Evolutionary conservation across 1,140 invertebrate genomes (phyloP).

Genomic region (Leptinotarsa texana): DNA sequence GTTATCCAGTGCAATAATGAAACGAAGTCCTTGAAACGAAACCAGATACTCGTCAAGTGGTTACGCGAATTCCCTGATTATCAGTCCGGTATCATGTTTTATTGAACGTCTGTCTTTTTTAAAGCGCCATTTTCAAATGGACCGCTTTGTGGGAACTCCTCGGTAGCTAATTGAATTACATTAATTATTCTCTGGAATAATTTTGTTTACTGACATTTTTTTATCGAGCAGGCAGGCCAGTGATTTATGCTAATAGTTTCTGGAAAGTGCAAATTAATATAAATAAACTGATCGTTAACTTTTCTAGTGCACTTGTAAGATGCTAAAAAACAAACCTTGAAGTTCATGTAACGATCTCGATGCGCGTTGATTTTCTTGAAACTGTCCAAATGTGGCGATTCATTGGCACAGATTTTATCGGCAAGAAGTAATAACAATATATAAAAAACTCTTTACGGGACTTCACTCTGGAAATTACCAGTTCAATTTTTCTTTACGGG

Average conservation of each 20-base stretch:
- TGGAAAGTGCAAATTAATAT: slow-evolving; percentile 2
- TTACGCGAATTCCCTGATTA: not conserved
- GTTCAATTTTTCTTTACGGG: no score
- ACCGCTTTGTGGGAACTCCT: slow-evolving; percentile 13
- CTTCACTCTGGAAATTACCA: no score
- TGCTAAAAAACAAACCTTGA: not conserved
- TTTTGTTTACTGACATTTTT: not conserved
- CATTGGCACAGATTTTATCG: not conserved
- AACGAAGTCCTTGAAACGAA: slow-evolving; percentile 17
- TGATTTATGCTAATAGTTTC: slow-evolving; percentile 6
- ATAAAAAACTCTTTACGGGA: not conserved
- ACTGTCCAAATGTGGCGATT: not conserved
- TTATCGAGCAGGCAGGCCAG: not conserved
- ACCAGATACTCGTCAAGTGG: slow-evolving; percentile 20
- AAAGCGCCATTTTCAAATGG: slow-evolving; percentile 13
- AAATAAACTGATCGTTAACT: slow-evolving; percentile 1
- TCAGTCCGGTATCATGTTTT: slow-evolving; percentile 16
- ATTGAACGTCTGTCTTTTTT: slow-evolving; percentile 21
- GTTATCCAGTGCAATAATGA: not conserved
- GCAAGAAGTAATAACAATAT: not conserved
- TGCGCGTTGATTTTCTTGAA: slow-evolving; percentile 2
- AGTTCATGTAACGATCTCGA: not conserved
- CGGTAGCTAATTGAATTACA: slow-evolving; percentile 6
- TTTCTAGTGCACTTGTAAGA: slow-evolving; percentile 1
- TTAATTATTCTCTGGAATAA: not conserved